Conservation (phyloP, 1,140 invertebrate species). For the Drosophila tani region DNA sequence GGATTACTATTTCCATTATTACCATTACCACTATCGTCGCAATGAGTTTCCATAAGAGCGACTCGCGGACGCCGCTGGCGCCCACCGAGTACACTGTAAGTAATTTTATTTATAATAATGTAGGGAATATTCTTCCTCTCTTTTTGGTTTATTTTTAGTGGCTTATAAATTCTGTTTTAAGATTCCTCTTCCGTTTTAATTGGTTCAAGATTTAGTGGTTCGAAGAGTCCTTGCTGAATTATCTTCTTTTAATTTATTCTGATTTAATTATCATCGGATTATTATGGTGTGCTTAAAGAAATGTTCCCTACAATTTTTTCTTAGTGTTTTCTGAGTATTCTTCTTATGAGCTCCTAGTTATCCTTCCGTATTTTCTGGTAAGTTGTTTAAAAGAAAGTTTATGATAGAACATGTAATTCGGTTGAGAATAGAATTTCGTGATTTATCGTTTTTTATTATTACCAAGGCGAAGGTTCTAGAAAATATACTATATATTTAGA, state of each 20-base stretch:
- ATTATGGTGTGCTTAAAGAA: too few relatives aligned
- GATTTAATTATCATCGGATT: not conserved
- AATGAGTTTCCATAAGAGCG: constrained; percentile 84
- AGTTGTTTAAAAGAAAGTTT: too few relatives aligned
- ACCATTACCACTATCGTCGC: constrained; percentile 38
- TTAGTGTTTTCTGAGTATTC: not conserved
- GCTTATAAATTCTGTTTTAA: too few relatives aligned
- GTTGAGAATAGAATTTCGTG: not conserved
- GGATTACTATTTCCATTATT: constrained; percentile 37
- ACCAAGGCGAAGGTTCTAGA: not conserved
- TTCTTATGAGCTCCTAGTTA: too few relatives aligned
- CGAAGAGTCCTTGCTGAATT: too few relatives aligned
- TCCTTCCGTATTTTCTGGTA: not conserved
- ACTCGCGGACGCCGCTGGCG: constrained; percentile 80
- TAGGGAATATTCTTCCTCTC: too few relatives aligned
- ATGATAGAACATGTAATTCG: not conserved
- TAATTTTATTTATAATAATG: constrained; percentile 15
- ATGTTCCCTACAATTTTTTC: too few relatives aligned
- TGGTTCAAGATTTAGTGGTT: too few relatives aligned
- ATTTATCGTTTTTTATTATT: not conserved
- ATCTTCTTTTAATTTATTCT: too few relatives aligned
- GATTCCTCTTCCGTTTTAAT: too few relatives aligned
- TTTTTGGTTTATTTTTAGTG: not conserved
- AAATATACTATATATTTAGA: not conserved
- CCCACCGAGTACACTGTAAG: constrained; percentile 83